Evolutionary conservation across 2,113 vertebrate species (phyloP), one percentile per base, ranked within the genome.

Genomic region (Pedetes capensis): DNA sequence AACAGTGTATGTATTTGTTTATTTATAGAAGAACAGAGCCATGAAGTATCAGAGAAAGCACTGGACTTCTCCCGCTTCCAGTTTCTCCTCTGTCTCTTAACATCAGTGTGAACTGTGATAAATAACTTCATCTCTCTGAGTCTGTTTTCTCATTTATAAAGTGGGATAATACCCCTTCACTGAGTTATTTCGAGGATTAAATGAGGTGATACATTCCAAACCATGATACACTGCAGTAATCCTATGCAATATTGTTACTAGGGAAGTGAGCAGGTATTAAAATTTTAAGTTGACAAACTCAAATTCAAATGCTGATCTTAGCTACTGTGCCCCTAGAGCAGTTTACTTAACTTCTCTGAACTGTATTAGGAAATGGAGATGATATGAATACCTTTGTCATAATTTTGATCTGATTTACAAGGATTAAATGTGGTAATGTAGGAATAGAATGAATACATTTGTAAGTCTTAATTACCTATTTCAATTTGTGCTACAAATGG

Each of bases 351-450:
- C 20, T 47, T 94, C 22, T 87, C 29, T 55, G 57, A 49, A 4
- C 10, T 53, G 8, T 91, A n/a, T 87, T 49, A 79, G 13, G 29
- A 57, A 86, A 34, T 89, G 39, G 23, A 81, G 32, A 81, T 85
- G 32, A 64, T 68, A 34, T 29, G 20, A 79, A 85, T 75, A 74
- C 49, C 25, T 72, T 88, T 68, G 53, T 59, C 42, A 79, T 91
- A 75, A 29, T 44, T 75, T 87, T 81, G 1, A 47, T 89, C 14
- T 74, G 32, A 64, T 66, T 78, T 74, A 34, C 51, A 32, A 80
- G n/a, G 29, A 85, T 81, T 80, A 69, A 84, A 34, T 49, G 44
- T 81, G 53, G 88, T 95, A 87, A 53, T 92, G 1, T 64, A 89
- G 72, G 37, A 90, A 79, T 14, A 64, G 42, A 83, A 87, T 68